Evolutionary conservation across 1,140 invertebrate species (phyloP).

Genomic region (Sitophilus oryzae): DNA sequence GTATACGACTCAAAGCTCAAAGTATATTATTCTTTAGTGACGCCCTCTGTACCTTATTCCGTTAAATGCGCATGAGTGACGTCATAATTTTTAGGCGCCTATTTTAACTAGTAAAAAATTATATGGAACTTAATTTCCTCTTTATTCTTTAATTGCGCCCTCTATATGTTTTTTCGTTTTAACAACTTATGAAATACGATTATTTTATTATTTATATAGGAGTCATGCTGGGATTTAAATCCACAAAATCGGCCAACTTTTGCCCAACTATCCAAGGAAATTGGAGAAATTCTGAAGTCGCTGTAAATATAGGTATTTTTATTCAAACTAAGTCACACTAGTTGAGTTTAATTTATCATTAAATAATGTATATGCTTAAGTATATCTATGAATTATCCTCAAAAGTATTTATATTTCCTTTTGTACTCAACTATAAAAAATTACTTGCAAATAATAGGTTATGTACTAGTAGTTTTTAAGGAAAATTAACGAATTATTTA

Average conservation of each 20-base stretch:
- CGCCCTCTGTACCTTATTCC: neutral
- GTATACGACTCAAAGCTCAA: too few relatives aligned
- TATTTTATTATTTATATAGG: conserved; percentile 28
- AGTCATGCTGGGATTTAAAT: conserved; percentile 37
- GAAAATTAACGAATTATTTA: conserved; percentile 14
- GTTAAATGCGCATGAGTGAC: too few relatives aligned
- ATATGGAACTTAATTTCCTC: too few relatives aligned
- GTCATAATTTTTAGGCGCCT: too few relatives aligned
- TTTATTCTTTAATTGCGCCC: neutral
- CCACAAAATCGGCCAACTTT: conserved; percentile 41
- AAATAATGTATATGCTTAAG: conserved; percentile 15
- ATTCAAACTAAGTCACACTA: conserved; percentile 26
- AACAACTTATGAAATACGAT: neutral
- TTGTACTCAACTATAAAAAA: neutral
- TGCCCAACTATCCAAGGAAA: conserved; percentile 31
- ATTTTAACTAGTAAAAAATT: too few relatives aligned
- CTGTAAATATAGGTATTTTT: conserved; percentile 38
- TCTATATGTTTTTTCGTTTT: neutral
- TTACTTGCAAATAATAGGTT: conserved; percentile 1
- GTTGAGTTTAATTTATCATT: conserved; percentile 9
- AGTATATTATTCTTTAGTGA: too few relatives aligned
- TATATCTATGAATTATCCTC: conserved; percentile 9
- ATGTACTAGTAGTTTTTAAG: neutral
- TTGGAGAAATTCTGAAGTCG: conserved; percentile 38
- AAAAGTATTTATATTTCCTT: neutral